phyloP scores from a whole-genome alignment of 2,113 vertebrate genomes.

The Natator depressus region DNA sequence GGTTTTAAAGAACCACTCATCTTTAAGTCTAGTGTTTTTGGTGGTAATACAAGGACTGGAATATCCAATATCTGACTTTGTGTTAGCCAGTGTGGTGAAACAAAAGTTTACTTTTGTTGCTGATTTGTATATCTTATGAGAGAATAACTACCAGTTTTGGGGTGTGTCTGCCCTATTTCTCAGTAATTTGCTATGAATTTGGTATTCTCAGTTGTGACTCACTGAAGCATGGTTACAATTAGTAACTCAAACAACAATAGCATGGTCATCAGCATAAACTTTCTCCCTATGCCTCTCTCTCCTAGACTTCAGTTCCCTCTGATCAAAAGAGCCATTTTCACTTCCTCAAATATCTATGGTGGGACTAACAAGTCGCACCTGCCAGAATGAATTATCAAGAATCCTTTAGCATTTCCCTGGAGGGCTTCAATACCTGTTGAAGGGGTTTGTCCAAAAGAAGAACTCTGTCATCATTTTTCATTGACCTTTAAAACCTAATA shows the following conservation, averaged over 20 bases:
- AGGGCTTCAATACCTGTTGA: not conserved
- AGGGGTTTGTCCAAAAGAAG: not conserved
- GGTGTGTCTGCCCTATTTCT: too few relatives aligned
- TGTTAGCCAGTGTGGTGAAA: too few relatives aligned
- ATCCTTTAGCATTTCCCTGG: not conserved
- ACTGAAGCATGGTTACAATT: not conserved
- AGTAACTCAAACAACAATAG: not conserved
- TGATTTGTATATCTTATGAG: too few relatives aligned
- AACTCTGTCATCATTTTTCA: not conserved
- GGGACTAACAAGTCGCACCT: not conserved
- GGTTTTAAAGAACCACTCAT: too few relatives aligned
- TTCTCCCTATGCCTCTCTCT: not conserved
- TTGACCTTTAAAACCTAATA: not conserved
- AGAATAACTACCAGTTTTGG: too few relatives aligned
- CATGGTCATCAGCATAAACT: not conserved
- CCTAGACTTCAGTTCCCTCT: not conserved
- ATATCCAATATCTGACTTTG: too few relatives aligned
- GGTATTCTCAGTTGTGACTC: too few relatives aligned
- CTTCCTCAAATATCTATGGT: not conserved
- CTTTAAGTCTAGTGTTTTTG: too few relatives aligned
- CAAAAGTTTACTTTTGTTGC: too few relatives aligned
- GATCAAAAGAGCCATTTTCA: not conserved
- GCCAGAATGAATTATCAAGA: not conserved
- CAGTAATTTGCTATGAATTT: too few relatives aligned
- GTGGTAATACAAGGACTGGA: too few relatives aligned